Evolutionary conservation across 2,888 invertebrate genomes (phyloP).

Genomic region (Zygaena filipendulae): DNA sequence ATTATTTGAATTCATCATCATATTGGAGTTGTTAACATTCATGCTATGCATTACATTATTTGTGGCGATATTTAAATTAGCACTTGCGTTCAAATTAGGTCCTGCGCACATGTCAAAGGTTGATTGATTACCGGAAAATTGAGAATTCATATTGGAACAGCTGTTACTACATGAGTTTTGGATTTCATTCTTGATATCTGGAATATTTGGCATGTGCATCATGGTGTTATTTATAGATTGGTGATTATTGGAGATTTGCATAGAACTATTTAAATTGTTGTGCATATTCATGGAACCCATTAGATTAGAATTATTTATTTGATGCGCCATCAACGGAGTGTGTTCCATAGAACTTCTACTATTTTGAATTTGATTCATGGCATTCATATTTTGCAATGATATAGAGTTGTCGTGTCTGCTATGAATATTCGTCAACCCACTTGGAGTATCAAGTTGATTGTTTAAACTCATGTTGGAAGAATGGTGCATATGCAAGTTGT

Average conservation of each 20-base stretch:
- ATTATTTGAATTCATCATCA: slow-evolving; percentile 49
- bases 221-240: slow-evolving; percentile 47
- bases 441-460: slow-evolving; percentile 47
- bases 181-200: slow-evolving; percentile 60
- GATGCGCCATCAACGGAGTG: slow-evolving; percentile 53
- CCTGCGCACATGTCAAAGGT: slow-evolving; percentile 47
- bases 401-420: slow-evolving; percentile 52
- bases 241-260: slow-evolving; percentile 52
- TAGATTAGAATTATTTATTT: slow-evolving; percentile 42
- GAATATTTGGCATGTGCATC: slow-evolving; percentile 55
- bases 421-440: slow-evolving; percentile 41
- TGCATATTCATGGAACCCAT: slow-evolving; percentile 56
- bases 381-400: slow-evolving; percentile 47
- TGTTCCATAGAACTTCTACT: slow-evolving; percentile 53
- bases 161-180: slow-evolving; percentile 55
- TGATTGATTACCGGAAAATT: slow-evolving; percentile 43
- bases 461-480: slow-evolving; percentile 37
- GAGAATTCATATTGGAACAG: slow-evolving; percentile 44
- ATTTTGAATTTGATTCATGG: slow-evolving; percentile 52
- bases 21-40: slow-evolving; percentile 44
- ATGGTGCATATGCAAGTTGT: slow-evolving; percentile 56
- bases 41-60: slow-evolving; percentile 51
- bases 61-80: slow-evolving; percentile 40
- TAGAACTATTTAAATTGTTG: slow-evolving; percentile 39
- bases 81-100: slow-evolving; percentile 35